These are phyloP conservation scores for Cossypha dichroa DNA, from an alignment of 2,797 vertebrate species.

Conservation along the genomic window DNA sequence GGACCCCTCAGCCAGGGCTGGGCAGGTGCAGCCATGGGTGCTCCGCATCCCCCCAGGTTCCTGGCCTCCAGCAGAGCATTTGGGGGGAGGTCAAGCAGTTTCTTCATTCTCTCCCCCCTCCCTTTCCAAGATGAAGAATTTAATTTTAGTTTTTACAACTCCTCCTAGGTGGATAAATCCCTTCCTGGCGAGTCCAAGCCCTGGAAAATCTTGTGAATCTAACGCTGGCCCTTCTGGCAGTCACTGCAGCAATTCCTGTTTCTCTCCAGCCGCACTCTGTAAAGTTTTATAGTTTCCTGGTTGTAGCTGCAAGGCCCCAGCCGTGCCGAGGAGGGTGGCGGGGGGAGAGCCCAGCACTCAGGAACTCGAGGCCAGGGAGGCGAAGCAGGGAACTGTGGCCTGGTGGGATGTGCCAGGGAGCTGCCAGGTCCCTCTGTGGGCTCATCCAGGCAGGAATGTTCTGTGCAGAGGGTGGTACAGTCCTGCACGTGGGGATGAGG, in stretches of 20 bases:
- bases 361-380: background rate
- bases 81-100: background rate
- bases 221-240: constrained; percentile 65
- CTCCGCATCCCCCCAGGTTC: background rate
- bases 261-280: constrained; percentile 74
- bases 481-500: fast-evolving
- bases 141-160: constrained; percentile 74
- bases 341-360: background rate
- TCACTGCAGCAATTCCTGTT: constrained; percentile 65
- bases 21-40: constrained; percentile 9
- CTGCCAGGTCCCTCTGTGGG: background rate
- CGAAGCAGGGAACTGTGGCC: fast-evolving
- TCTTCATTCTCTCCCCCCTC: constrained; percentile 6
- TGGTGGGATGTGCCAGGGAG: background rate
- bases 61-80: background rate
- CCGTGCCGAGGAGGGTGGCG: constrained; percentile 32
- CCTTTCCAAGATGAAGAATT: constrained; percentile 67
- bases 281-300: constrained; percentile 76
- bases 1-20: background rate
- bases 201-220: constrained; percentile 72
- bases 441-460: background rate
- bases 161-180: constrained; percentile 71
- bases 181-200: constrained; percentile 66
- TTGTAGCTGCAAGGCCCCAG: constrained; percentile 66
- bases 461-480: background rate